These are phyloP conservation scores for Sinosuthora webbiana DNA, from an alignment of 2,113 vertebrate genomes.

Conservation along the genomic window DNA sequence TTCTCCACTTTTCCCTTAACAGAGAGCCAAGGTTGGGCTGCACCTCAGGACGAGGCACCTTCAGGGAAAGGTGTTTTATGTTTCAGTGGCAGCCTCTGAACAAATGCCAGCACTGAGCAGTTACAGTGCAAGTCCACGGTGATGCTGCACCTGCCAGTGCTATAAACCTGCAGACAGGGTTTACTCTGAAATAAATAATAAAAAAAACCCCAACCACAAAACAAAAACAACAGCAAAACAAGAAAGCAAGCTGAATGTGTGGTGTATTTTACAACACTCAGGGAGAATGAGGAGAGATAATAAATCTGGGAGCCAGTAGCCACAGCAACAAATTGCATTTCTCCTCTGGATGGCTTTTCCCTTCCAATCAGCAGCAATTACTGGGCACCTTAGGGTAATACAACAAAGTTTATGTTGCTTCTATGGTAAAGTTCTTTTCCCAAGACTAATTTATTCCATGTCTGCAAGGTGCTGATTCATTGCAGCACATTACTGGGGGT, in stretches of 20 bases:
- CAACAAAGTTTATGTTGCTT: conserved; percentile 24
- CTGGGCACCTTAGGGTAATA: conserved; percentile 34
- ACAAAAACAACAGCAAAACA: neutral
- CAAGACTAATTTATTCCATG: conserved; percentile 31
- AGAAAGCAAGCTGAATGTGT: neutral
- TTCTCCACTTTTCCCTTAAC: neutral
- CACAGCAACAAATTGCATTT: conserved; percentile 69
- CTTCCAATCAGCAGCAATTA: conserved; percentile 55
- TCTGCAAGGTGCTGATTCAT: conserved; percentile 55
- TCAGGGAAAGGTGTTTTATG: neutral
- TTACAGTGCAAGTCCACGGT: neutral
- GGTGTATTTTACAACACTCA: conserved; percentile 29
- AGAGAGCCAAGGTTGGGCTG: neutral
- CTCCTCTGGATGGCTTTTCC: conserved; percentile 24
- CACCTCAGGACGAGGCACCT: neutral
- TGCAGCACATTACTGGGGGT: neutral
- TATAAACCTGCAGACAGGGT: neutral
- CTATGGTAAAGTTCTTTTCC: conserved; percentile 21
- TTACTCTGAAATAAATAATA: neutral
- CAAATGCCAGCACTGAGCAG: neutral
- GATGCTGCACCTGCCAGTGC: neutral
- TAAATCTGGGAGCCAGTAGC: conserved; percentile 63
- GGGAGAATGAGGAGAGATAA: conserved; percentile 23
- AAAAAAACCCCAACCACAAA: neutral
- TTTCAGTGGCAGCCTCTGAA: neutral